Evolutionary conservation across 2,888 invertebrate species (phyloP), one percentile per base, ranked within the genome.

Genomic region (Hypomecis atomaria): DNA sequence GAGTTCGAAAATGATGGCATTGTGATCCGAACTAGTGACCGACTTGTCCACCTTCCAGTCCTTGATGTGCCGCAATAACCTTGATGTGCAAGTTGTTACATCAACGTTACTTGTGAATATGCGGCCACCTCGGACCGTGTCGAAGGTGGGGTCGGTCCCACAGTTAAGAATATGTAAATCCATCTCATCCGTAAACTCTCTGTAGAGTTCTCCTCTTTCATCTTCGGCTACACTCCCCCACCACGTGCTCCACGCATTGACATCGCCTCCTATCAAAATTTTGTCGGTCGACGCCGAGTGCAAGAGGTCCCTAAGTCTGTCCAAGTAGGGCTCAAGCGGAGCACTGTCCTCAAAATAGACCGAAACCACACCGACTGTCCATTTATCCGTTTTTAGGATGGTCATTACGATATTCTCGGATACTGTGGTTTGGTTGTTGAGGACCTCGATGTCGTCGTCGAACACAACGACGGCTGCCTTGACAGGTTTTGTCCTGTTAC

Each of bases 231-330:
- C 48, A 10, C 48, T 49, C 5, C 48, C 48, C 48, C 48, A 49
- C 48, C 48, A 49, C 33, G 48, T 49, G 9, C 36, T 49, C 48
- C 48, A 49, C 10, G 48, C 48, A 36, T 49, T 49, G 8, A 49
- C 34, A 10, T 49, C 48, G 10, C 48, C 48, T 34, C 48, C 48
- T 3, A 49, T 10, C 3, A 49, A 34, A 4, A 49, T 6, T 34
- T 36, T 49, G 34, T 49, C 48, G 9, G 48, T 34, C 10, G 4
- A 13, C 13, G 13, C 13, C 8, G 45, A 47, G 2, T 47, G 5
- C 45, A 47, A 6, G 5, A 47, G 7, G 4, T 23, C 8, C 45
- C 23, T 47, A 23, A 47, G 45, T 13, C 13, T 5, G 5, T 13
- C 13, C 45, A 47, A 8, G 45, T 47, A 47, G 13, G 11, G 45